Conservation (phyloP, 2,797 vertebrate species). For the Characodon lateralis region DNA sequence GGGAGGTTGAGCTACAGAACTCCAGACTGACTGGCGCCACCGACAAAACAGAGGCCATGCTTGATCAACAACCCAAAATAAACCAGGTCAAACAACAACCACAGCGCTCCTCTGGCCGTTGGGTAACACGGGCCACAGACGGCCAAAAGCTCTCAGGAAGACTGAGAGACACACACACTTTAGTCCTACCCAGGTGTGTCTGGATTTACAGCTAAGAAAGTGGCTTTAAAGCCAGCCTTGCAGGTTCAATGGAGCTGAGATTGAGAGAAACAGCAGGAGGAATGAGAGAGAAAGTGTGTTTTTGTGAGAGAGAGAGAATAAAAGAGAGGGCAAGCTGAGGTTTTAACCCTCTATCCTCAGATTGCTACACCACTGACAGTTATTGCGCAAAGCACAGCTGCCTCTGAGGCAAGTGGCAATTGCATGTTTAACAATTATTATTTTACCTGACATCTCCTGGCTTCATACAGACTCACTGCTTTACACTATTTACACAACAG, state of each 20-base stretch:
- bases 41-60: constrained; percentile 93
- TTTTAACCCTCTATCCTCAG: constrained; percentile 70
- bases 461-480: constrained; percentile 12
- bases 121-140: constrained; percentile 71
- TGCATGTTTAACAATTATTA: constrained; percentile 66
- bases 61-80: constrained; percentile 99
- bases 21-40: constrained; percentile 97
- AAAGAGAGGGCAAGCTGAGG: constrained; percentile 67
- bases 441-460: constrained; percentile 53
- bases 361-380: constrained; percentile 77
- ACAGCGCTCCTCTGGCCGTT: constrained; percentile 75
- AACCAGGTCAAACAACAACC: constrained; percentile 92
- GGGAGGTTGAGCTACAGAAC: constrained; percentile 89
- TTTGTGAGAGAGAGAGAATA: constrained; percentile 58
- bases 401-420: constrained; percentile 61
- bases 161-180: constrained; percentile 22
- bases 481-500: neutral
- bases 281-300: constrained; percentile 39
- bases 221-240: constrained; percentile 18
- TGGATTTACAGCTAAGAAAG: constrained; percentile 33
- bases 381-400: constrained; percentile 82
- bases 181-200: constrained; percentile 44
- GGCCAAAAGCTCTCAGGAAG: constrained; percentile 21
- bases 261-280: constrained; percentile 30
- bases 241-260: constrained; percentile 22